Percentiles rank a stretch among this genome's conserved stretches.
These are phyloP conservation scores for Calliopsis andreniformis DNA, from an alignment of 1,140 invertebrate genomes.

Conservation along the genomic window DNA sequence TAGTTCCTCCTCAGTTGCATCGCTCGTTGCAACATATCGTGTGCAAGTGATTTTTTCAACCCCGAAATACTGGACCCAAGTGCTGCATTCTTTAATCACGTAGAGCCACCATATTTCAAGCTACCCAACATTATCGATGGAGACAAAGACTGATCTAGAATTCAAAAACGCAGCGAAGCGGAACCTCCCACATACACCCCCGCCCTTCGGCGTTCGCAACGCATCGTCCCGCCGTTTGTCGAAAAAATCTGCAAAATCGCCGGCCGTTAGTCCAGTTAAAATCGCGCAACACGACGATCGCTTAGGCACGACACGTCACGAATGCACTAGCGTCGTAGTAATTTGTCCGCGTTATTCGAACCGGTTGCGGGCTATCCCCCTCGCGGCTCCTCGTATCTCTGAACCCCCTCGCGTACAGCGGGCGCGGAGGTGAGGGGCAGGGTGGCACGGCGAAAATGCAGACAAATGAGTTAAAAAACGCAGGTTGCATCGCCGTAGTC, in stretches of 20 bases:
- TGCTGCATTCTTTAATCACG: too few species aligned
- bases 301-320: slow-evolving; percentile 63
- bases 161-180: too few species aligned
- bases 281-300: slow-evolving; percentile 63
- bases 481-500: slow-evolving; percentile 66
- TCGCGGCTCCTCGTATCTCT: slow-evolving; percentile 18
- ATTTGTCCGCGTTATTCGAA: slow-evolving; percentile 78
- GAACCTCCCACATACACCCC: background rate
- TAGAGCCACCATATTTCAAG: too few species aligned
- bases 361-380: slow-evolving; percentile 60
- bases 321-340: slow-evolving; percentile 69
- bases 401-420: background rate
- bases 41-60: too few species aligned
- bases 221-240: slow-evolving; percentile 50
- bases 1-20: too few species aligned
- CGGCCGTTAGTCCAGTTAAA: slow-evolving; percentile 59
- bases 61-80: too few species aligned
- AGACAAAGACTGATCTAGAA: too few species aligned
- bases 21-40: too few species aligned
- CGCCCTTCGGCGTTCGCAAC: slow-evolving; percentile 21
- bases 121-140: too few species aligned
- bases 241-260: slow-evolving; percentile 64
- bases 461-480: slow-evolving; percentile 78
- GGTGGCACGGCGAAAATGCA: slow-evolving; percentile 61
- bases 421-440: slow-evolving; percentile 42